Conservation (phyloP, 2,113 vertebrate species). For the Ctenomys sociabilis region DNA sequence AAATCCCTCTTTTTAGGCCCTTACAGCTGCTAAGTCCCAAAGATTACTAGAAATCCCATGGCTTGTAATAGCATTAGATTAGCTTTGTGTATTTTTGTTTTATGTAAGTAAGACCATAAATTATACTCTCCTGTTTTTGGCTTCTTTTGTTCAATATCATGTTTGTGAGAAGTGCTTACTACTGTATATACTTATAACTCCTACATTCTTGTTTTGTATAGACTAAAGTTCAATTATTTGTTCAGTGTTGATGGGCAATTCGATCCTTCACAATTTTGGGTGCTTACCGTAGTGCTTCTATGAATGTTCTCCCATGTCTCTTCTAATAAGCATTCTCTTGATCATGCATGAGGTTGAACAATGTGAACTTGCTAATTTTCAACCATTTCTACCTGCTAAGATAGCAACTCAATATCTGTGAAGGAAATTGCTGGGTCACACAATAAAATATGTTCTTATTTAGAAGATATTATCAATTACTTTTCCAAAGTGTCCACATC, state of each 20-base stretch:
- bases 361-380: slow-evolving; percentile 32
- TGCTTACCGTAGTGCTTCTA: background rate
- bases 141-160: slow-evolving; percentile 42
- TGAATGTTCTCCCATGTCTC: background rate
- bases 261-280: background rate
- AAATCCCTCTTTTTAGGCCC: background rate
- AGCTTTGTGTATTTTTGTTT: slow-evolving; percentile 25
- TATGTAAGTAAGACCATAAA: slow-evolving; percentile 19
- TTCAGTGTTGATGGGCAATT: background rate
- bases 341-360: background rate
- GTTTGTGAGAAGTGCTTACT: background rate
- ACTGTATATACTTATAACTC: background rate
- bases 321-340: slow-evolving; percentile 32
- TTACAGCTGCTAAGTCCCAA: background rate
- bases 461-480: background rate
- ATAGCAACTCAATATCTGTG: slow-evolving; percentile 22
- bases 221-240: background rate
- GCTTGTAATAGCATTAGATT: background rate
- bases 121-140: background rate
- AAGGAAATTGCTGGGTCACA: background rate
- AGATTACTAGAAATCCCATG: background rate
- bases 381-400: slow-evolving; percentile 39
- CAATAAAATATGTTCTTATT: background rate
- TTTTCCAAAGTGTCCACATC: background rate
- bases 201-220: background rate